Conservation (phyloP, 2,888 invertebrate genomes). For the Timema podura region DNA sequence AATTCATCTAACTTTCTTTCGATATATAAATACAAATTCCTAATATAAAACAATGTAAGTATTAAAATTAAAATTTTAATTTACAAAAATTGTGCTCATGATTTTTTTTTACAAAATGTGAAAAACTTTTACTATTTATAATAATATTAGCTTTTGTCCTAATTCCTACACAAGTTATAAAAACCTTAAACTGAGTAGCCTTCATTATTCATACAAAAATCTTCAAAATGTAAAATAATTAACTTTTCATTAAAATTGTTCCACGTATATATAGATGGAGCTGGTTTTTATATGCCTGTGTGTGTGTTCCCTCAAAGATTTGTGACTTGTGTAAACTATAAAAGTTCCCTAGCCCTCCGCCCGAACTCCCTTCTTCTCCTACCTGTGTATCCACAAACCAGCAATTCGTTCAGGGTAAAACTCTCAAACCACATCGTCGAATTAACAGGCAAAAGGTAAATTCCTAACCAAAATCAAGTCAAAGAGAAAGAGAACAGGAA, state of each 20-base stretch:
- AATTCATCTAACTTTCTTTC: no score
- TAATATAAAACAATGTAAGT: no score
- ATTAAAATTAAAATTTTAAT: no score
- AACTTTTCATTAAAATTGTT: background rate
- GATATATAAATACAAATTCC: no score
- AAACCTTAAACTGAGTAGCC: no score
- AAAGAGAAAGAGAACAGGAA: slow-evolving; percentile 19
- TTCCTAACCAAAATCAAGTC: slow-evolving; percentile 15
- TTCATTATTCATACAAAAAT: background rate
- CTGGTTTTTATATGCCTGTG: background rate
- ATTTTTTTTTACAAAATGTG: no score
- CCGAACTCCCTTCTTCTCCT: background rate
- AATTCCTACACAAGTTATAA: no score
- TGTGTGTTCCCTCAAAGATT: slow-evolving; percentile 8
- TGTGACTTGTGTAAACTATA: slow-evolving; percentile 14
- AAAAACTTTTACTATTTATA: no score
- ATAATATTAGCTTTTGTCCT: no score
- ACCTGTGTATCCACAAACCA: slow-evolving; percentile 10
- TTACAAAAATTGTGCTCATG: no score
- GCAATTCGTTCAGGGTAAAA: slow-evolving; percentile 6
- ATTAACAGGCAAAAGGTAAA: slow-evolving; percentile 16
- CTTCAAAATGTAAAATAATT: background rate
- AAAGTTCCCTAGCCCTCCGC: background rate
- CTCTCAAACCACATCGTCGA: slow-evolving; percentile 11
- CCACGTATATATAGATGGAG: background rate